phyloP scores from a whole-genome alignment of 2,888 invertebrate species.

The Drosophila ochracea region DNA sequence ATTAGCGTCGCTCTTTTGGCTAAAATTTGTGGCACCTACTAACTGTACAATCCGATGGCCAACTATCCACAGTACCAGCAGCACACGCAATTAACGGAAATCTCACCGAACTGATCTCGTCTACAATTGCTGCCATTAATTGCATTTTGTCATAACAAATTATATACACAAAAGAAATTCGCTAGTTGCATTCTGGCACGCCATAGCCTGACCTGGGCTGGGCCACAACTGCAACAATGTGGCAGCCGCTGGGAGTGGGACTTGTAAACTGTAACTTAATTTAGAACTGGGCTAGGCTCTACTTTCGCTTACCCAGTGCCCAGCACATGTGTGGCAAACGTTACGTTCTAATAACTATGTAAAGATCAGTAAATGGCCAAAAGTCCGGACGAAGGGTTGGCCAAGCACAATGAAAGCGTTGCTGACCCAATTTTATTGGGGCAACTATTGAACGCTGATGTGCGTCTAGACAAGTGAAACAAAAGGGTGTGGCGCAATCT shows the following conservation, averaged over 20 bases:
- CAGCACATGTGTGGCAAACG: conserved; percentile 64
- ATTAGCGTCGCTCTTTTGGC: conserved; percentile 42
- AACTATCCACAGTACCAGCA: conserved; percentile 16
- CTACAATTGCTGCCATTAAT: conserved; percentile 64
- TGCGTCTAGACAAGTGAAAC: conserved; percentile 21
- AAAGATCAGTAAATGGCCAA: conserved; percentile 54
- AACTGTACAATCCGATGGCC: conserved; percentile 26
- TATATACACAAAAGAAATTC: conserved; percentile 34
- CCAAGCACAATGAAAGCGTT: conserved; percentile 26
- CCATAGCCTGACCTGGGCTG: conserved; percentile 40
- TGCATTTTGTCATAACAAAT: conserved; percentile 76
- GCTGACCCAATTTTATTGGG: conserved; percentile 56
- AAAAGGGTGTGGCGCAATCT: conserved; percentile 31
- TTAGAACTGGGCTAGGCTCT: conserved; percentile 29
- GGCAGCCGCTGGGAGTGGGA: conserved; percentile 21
- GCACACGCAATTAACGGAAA: conserved; percentile 45
- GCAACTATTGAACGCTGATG: conserved; percentile 21
- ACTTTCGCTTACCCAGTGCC: conserved; percentile 53
- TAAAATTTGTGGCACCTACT: conserved; percentile 30
- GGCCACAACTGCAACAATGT: conserved; percentile 34
- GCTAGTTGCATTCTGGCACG: conserved; percentile 70
- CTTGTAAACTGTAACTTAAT: conserved; percentile 23
- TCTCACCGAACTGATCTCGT: conserved; percentile 42
- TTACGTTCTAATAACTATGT: conserved; percentile 77
- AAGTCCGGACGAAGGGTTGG: conserved; percentile 48